Conservation (phyloP, 2,888 invertebrate species). For the Plemyria rubiginata region DNA sequence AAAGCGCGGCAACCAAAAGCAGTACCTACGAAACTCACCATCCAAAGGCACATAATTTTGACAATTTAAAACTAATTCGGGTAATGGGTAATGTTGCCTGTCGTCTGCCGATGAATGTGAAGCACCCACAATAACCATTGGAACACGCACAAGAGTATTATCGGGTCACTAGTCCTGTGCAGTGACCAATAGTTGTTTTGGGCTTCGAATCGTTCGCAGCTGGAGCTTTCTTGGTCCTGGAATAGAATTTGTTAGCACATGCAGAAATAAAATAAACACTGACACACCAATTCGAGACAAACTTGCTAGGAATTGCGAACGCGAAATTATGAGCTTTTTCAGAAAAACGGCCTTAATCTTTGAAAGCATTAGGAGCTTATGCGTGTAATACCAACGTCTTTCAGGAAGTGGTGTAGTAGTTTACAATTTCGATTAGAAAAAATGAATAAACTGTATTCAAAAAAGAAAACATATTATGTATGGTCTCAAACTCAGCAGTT, state of each 20-base stretch:
- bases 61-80: constrained; percentile 26
- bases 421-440: constrained; percentile 20
- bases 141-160: constrained; percentile 99
- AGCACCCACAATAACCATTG: constrained; percentile 97
- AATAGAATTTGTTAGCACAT: constrained; percentile 23
- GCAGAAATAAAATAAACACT: constrained; percentile 3
- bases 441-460: not conserved
- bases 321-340: no score
- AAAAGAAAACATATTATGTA: no score
- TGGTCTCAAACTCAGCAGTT: no score
- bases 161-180: constrained; percentile 94
- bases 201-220: constrained; percentile 77
- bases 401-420: constrained; percentile 21
- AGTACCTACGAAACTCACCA: constrained; percentile 24
- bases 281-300: constrained; percentile 24
- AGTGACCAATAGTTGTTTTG: constrained; percentile 99
- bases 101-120: constrained; percentile 63
- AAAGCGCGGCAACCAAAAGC: constrained; percentile 14
- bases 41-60: constrained; percentile 24
- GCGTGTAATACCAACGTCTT: not conserved
- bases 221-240: constrained; percentile 38
- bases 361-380: not conserved
- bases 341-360: no score
- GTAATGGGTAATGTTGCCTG: constrained; percentile 23
- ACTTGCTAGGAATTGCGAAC: not conserved